phyloP scores from a whole-genome alignment of 2,113 vertebrate genomes.

The Dipodomys stephensi region DNA sequence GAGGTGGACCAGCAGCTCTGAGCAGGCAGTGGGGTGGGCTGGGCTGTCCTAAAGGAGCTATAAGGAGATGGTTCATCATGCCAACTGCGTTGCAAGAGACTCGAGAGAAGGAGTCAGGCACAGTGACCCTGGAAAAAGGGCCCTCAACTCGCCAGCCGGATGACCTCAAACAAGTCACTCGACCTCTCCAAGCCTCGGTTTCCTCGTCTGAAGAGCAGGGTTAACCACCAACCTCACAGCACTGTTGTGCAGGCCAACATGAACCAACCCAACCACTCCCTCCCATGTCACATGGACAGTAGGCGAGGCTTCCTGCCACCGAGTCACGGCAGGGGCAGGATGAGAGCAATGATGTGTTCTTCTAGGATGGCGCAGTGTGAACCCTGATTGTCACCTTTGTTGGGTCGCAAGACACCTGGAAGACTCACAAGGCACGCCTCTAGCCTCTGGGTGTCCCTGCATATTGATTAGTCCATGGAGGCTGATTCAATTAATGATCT shows the following conservation, averaged over 20 bases:
- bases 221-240: background rate
- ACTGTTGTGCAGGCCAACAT: background rate
- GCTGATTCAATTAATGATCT: background rate
- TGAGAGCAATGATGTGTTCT: background rate
- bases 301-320: background rate
- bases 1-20: background rate
- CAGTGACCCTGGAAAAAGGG: background rate
- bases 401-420: background rate
- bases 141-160: background rate
- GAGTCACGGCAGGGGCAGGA: background rate
- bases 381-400: background rate
- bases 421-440: background rate
- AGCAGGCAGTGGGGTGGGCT: no score
- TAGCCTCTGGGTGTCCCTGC: background rate
- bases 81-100: background rate
- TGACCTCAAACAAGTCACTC: background rate
- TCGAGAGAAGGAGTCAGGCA: background rate
- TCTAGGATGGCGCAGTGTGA: background rate
- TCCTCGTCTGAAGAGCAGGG: background rate
- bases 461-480: background rate
- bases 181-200: background rate
- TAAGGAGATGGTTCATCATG: background rate
- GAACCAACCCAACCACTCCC: background rate
- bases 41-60: background rate
- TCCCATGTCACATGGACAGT: background rate